These are phyloP conservation scores for Phalacrocorax aristotelis DNA, from an alignment of 2,113 vertebrate genomes.

Conservation along the genomic window DNA sequence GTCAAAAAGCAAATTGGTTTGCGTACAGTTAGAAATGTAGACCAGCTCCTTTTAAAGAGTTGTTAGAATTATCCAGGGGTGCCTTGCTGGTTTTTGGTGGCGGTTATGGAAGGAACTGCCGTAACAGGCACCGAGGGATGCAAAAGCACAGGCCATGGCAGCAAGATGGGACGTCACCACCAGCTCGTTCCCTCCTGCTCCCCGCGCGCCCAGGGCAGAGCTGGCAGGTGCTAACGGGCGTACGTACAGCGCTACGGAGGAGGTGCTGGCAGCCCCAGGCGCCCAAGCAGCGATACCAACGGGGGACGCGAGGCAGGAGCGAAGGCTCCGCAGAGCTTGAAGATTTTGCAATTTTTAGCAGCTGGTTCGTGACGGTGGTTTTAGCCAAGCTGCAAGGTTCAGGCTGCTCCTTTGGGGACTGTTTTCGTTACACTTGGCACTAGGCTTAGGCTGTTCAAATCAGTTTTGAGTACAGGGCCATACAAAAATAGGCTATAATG, in stretches of 20 bases:
- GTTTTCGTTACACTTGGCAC: background rate
- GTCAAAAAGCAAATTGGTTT: background rate
- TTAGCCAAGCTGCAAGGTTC: background rate
- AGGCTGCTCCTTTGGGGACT: background rate
- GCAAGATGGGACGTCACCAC: background rate
- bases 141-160: background rate
- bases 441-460: too few relatives aligned
- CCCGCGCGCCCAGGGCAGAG: background rate
- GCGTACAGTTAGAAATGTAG: background rate
- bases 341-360: background rate
- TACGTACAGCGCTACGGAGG: rapidly evolving
- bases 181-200: background rate
- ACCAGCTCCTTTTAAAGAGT: background rate
- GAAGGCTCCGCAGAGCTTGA: background rate
- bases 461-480: background rate
- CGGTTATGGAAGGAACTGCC: background rate
- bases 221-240: background rate
- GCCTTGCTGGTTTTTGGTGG: background rate
- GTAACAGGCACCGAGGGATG: background rate
- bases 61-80: background rate
- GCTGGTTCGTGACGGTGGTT: background rate
- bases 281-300: background rate
- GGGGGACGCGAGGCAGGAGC: background rate
- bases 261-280: background rate
- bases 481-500: background rate